Conservation (phyloP, 2,888 invertebrate species). For the Rhagophthalmus giganteus region DNA sequence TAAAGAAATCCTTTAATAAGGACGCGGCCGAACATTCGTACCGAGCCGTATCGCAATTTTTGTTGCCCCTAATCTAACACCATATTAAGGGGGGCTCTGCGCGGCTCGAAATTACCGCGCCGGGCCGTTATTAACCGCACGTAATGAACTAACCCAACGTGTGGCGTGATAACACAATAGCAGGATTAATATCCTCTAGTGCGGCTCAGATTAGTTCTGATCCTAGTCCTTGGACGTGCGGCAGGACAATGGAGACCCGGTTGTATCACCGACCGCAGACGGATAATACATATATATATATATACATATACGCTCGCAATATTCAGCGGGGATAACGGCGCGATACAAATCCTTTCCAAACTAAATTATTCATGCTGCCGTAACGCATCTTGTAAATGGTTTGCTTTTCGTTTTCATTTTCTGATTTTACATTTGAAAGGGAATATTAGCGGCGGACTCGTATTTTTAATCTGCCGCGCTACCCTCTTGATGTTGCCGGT, state of each 20-base stretch:
- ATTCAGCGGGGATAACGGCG: conserved; percentile 16
- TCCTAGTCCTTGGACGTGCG: conserved; percentile 27
- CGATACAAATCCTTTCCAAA: conserved; percentile 11
- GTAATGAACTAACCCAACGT: conserved; percentile 26
- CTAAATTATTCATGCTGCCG: conserved; percentile 20
- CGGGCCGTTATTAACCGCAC: conserved; percentile 26
- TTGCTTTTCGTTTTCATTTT: too few species aligned
- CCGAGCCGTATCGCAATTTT: conserved; percentile 1
- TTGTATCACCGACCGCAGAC: conserved; percentile 13
- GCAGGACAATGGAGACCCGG: conserved; percentile 23
- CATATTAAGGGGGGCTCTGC: conserved; percentile 20
- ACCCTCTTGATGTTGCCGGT: too few species aligned
- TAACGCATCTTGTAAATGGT: conserved; percentile 6
- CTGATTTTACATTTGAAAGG: too few species aligned
- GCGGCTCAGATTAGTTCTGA: conserved; percentile 30
- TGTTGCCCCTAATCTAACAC: conserved; percentile 12
- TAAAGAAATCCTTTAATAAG: too few species aligned
- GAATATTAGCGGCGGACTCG: too few species aligned
- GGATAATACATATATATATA: conserved; percentile 11
- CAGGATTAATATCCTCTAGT: conserved; percentile 30
- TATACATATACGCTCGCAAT: conserved; percentile 5
- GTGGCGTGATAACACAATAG: conserved; percentile 28
- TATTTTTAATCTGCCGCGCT: too few species aligned
- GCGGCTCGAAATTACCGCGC: conserved; percentile 15
- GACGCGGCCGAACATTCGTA: background rate